Evolutionary conservation across 2,888 invertebrate genomes (phyloP).

Genomic region (Mesoligia furuncula): DNA sequence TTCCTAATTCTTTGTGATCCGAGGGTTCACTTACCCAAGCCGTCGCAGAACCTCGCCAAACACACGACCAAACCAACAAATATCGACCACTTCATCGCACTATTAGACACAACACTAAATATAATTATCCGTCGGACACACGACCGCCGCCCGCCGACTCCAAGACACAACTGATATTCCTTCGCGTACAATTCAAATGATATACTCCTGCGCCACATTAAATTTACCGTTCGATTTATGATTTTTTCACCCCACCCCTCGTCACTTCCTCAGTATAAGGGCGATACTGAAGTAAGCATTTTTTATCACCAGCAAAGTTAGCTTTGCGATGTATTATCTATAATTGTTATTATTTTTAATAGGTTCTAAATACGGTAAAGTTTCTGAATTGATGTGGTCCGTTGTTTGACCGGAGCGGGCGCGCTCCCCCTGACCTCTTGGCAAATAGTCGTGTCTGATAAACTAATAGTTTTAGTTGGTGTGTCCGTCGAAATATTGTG

Average conservation of each 20-base stretch:
- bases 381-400: conserved; percentile 67
- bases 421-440: conserved; percentile 66
- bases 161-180: conserved; percentile 78
- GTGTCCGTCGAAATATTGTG: conserved; percentile 52
- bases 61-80: conserved; percentile 79
- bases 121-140: conserved; percentile 64
- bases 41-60: conserved; percentile 75
- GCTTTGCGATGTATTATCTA: conserved; percentile 65
- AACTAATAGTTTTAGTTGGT: conserved; percentile 32
- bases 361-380: conserved; percentile 69
- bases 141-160: conserved; percentile 75
- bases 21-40: conserved; percentile 77
- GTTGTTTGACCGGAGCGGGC: conserved; percentile 62
- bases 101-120: conserved; percentile 79
- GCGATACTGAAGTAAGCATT: conserved; percentile 37
- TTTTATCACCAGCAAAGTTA: conserved; percentile 56
- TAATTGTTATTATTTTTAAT: conserved; percentile 72
- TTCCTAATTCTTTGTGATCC: neutral
- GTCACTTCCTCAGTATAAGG: conserved; percentile 53
- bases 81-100: conserved; percentile 86
- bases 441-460: conserved; percentile 57
- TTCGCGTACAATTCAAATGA: conserved; percentile 75
- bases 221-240: conserved; percentile 70
- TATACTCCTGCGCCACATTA: conserved; percentile 78
- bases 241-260: conserved; percentile 67